Base-by-base conservation (phyloP, 2,113 vertebrate genomes). In the Erythrocercus mccallii region DNA sequence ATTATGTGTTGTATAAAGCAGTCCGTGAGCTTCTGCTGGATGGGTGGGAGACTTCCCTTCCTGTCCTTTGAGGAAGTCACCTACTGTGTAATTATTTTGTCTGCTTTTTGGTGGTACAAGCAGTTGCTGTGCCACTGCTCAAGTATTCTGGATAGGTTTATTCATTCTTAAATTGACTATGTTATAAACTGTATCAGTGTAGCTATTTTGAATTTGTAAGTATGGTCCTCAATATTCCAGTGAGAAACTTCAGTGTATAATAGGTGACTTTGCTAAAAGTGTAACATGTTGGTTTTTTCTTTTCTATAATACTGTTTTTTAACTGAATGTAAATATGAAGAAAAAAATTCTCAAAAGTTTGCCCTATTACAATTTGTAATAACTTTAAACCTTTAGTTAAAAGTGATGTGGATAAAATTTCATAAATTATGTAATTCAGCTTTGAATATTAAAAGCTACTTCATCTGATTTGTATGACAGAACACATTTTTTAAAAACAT, bases 81-180 rank as follows among this genome's bases (percentile, higher is more conserved):
- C 27, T 73, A 4, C n/a, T 44, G 1, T 56, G 31, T 80, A 73
- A 77, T 95, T 82, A 80, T 50, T 90, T 70, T 58, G 48, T 42
- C 15, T 68, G 42, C 4, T 27, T 80, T 72, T 35, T 38, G 16
- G 35, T 56, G 74, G 45, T 23, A 47, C n/a, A 51, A 31, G 31
- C 44, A 54, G 18, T 54, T 58, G 6, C 28, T 73, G 33, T 85
- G 66, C 66, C 9, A 3, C 47, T 73, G 53, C 42, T 74, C 13
- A n/a, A 54, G 42, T 40, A 10, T 37, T 85, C 12, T 0, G 0
- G 48, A 24, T 50, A n/a, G 0, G 6, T 51, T 42, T 60, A 33
- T 45, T 94, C 10, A 18, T 45, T 65, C 35, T 57, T 69, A 35
- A 45, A 28, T 57, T 61, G n/a, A 47, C 12, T 65, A 7, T 35